Evolutionary conservation across 2,888 invertebrate genomes (phyloP).

Genomic region (Morpho deidamia): DNA sequence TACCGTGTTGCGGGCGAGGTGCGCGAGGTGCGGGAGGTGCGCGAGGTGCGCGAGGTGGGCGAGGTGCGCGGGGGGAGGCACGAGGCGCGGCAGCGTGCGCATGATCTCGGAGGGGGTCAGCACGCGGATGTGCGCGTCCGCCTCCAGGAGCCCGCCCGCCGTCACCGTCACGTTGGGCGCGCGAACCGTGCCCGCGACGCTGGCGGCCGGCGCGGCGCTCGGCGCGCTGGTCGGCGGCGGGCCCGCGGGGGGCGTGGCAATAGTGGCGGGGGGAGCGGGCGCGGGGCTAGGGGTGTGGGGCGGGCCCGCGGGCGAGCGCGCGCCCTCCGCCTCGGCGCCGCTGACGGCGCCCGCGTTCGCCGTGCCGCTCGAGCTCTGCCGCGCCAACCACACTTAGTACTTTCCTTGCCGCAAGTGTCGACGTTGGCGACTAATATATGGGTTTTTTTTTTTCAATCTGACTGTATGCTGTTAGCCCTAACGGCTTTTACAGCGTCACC

Average conservation of each 20-base stretch:
- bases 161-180: slow-evolving; percentile 84
- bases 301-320: slow-evolving; percentile 30
- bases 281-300: slow-evolving; percentile 27
- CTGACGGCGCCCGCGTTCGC: slow-evolving; percentile 64
- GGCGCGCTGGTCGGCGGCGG: slow-evolving; percentile 23
- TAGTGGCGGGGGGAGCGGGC: slow-evolving; percentile 30
- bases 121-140: slow-evolving; percentile 91
- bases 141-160: slow-evolving; percentile 78
- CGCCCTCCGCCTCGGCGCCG: slow-evolving; percentile 36
- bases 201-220: slow-evolving; percentile 23
- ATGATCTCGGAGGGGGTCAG: slow-evolving; percentile 94
- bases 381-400: slow-evolving; percentile 52
- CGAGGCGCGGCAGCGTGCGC: slow-evolving; percentile 92
- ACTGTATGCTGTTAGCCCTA: no score
- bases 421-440: slow-evolving; percentile 9
- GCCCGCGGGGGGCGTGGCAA: slow-evolving; percentile 27
- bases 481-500: no score
- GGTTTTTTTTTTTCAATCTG: no score
- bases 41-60: slow-evolving; percentile 34
- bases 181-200: slow-evolving; percentile 60
- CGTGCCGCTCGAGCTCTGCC: slow-evolving; percentile 54
- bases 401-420: slow-evolving; percentile 6
- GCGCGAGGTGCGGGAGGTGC: slow-evolving; percentile 26
- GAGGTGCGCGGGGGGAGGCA: slow-evolving; percentile 74
- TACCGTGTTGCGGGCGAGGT: slow-evolving; percentile 22